These are phyloP conservation scores for Scytalopus superciliaris DNA, from an alignment of 2,113 vertebrate species.

Conservation along the genomic window DNA sequence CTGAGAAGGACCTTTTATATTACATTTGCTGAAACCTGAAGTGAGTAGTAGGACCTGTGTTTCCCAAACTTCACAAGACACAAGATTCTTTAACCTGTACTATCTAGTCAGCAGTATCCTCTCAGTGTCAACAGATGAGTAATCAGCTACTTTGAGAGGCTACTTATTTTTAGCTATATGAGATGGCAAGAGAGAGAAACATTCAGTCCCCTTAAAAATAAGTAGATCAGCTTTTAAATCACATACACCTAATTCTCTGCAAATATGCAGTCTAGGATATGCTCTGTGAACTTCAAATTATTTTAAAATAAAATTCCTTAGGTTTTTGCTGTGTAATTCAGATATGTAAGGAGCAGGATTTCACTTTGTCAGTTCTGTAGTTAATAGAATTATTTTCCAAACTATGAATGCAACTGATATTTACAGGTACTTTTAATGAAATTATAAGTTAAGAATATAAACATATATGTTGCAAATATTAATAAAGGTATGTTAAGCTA, in stretches of 20 bases:
- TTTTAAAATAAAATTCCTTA: not conserved
- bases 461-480: not conserved
- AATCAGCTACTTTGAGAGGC: constrained; percentile 30
- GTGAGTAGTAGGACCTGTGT: not conserved
- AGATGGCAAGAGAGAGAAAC: not conserved
- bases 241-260: not conserved
- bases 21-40: not conserved
- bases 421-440: not conserved
- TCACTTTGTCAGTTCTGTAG: not conserved
- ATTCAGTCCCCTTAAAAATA: not conserved
- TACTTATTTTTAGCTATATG: constrained; percentile 45
- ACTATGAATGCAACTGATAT: not conserved
- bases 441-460: not conserved
- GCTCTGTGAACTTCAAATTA: not conserved
- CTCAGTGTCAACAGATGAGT: constrained; percentile 43
- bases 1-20: not conserved
- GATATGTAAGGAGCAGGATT: not conserved
- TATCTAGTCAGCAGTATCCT: not conserved
- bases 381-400: not conserved
- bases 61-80: not conserved
- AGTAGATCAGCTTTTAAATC: not conserved
- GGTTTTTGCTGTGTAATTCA: not conserved
- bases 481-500: not conserved
- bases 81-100: not conserved
- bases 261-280: not conserved